Evolutionary conservation across 2,888 invertebrate species (phyloP), one percentile per base, ranked within the genome.

Genomic region (Hermaeophaga mercurialis): DNA sequence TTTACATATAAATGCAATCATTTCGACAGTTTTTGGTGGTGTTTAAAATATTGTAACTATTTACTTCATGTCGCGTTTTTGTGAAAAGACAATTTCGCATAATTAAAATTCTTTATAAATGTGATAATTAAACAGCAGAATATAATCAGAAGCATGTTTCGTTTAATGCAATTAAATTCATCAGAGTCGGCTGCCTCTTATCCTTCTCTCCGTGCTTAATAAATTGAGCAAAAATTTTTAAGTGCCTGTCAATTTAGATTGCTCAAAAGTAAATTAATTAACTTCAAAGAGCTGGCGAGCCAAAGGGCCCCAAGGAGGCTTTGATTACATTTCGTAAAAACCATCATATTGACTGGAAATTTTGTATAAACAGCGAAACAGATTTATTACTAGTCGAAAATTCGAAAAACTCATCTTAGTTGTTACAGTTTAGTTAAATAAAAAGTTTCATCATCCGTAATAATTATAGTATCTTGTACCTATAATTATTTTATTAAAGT

Each of bases 211-310:
- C 14, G 22, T 22, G 8, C 14, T 12, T 31, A 24, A 39, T 49
- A 36, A 55, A 55, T 44, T 44, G 48, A 19, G 38, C 49, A 36
- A 45, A 11, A n/a, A 33, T 45, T 45, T 52, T 59, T 60, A 53
- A 53, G 36, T 53, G 53, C 22, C 38, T 45, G 53, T 53, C 45
- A 38, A 49, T 49, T 55, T 55, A 28, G 43, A 55, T 55, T 55
- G 43, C 44, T 46, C 15, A 15, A 28, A 15, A 36, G 38, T 55
- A 49, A 55, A 55, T 55, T 49, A 49, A 55, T 55, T 49, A 48
- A 41, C 34, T 22, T 43, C 48, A 48, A 54, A 54, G 39, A 11
- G 9, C 22, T 5, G 22, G 22, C 7, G 41, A 7, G 38, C 31
- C 12, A 9, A 14, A 11, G 14, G 33, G 33, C 7, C 7, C 19